Evolutionary conservation across 2,113 vertebrate genomes (phyloP).

Genomic region (Mustelus asterias): DNA sequence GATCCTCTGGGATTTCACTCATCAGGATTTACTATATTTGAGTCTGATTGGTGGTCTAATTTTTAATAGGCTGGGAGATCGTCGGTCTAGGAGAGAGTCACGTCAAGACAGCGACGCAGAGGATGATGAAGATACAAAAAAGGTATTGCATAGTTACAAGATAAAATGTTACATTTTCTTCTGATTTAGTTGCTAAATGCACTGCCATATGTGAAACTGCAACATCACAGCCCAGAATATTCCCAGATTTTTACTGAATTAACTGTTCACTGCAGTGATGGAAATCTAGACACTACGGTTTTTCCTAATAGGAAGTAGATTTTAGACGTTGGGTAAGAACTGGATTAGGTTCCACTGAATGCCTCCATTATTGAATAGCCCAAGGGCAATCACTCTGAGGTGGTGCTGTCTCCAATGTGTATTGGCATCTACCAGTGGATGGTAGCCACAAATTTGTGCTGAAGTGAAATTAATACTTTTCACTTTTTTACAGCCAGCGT

Average conservation of each 20-base stretch:
- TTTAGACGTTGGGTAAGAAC: background rate
- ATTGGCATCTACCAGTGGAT: background rate
- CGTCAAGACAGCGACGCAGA: constrained; percentile 96
- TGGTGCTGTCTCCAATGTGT: background rate
- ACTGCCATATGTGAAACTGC: background rate
- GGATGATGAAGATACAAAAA: constrained; percentile 95
- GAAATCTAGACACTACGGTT: background rate
- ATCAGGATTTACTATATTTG: background rate
- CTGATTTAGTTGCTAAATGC: constrained; percentile 16
- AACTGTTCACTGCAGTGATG: background rate
- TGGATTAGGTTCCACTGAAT: background rate
- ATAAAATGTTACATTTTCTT: background rate
- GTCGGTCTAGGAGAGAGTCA: constrained; percentile 89
- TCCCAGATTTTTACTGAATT: background rate
- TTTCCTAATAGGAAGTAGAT: background rate
- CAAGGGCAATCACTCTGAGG: background rate
- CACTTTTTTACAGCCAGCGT: constrained; percentile 68
- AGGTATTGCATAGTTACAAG: constrained; percentile 56
- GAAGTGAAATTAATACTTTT: constrained; percentile 34
- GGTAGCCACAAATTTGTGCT: background rate
- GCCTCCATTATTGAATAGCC: background rate
- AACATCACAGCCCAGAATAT: background rate
- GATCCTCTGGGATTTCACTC: too few species aligned
- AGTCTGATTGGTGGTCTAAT: background rate
- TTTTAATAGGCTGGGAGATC: constrained; percentile 83